Evolutionary conservation across 2,888 invertebrate species (phyloP).

Genomic region (Ametastegia equiseti): DNA sequence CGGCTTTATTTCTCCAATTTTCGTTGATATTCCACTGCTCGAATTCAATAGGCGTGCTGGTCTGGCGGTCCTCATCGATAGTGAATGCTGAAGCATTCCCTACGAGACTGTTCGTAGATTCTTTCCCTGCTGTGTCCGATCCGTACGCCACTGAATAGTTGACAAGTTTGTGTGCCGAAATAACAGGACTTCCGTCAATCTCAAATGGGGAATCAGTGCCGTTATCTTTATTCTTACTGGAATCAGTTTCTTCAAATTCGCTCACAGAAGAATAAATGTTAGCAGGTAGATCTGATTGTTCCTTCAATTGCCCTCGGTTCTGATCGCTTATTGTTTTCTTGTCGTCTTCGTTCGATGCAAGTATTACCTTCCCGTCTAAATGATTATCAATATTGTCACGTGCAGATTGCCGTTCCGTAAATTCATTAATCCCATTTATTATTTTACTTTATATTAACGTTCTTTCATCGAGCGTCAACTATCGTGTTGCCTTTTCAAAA

Average conservation of each 20-base stretch:
- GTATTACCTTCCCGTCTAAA: constrained; percentile 54
- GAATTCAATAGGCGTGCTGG: constrained; percentile 15
- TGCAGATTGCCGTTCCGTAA: too few relatives aligned
- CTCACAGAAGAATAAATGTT: neutral
- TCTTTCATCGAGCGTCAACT: too few relatives aligned
- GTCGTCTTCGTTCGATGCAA: constrained; percentile 49
- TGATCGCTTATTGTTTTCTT: neutral
- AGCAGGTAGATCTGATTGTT: neutral
- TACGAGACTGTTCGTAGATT: neutral
- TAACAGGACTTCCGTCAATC: neutral
- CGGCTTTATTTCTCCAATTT: neutral
- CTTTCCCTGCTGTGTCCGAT: neutral
- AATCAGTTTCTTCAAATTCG: too few relatives aligned
- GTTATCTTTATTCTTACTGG: too few relatives aligned
- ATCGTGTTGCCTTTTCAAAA: too few relatives aligned
- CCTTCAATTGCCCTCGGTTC: neutral
- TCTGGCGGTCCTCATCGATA: neutral
- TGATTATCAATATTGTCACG: constrained; percentile 54
- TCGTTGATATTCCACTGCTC: constrained; percentile 28
- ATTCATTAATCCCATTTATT: too few relatives aligned
- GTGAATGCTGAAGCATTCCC: neutral
- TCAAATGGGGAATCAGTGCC: neutral
- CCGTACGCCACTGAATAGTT: neutral
- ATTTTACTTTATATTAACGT: too few relatives aligned
- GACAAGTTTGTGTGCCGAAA: neutral